Evolutionary conservation across 2,113 vertebrate species (phyloP), one percentile per base, ranked within the genome.

Genomic region (Hyaena hyaena): DNA sequence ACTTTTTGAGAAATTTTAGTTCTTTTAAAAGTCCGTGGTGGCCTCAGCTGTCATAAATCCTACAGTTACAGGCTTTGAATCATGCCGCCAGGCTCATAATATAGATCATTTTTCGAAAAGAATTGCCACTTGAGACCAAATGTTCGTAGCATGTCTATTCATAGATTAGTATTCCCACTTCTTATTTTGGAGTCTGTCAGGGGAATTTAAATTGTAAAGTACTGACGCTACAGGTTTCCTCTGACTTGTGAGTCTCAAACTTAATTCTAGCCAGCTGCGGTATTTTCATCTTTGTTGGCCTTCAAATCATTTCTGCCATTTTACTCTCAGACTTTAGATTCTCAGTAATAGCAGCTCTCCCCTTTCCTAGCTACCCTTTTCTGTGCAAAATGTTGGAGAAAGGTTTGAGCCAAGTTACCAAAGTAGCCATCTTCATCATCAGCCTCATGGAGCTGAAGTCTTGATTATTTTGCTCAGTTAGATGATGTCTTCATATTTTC

Each of bases 71-170:
- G 65, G 55, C 85, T 96, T 92, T 80, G 23, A 94, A 76, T 91
- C 39, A 43, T 26, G 26, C 48, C 33, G 39, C 39, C 48, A 53
- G n/a, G 23, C 68, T 92, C 68, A 50, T 24, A 33, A 33, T 26
- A 45, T 21, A 53, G 79, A 92, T 87, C 5, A 26, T 50, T 69
- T 93, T 92, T 33, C n/a, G 45, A 68, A 92, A 79, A 39, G 63
- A 92, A 71, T 80, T 61, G 79, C 74, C 23, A 17, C 71, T 71
- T 92, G 94, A 90, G 73, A 92, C n/a, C 92, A 80, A 43, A 31
- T 92, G 15, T 93, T 74, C 63, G 4, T 53, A 45, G 79, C 17
- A 15, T 55, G 9, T 87, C 61, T 93, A 35, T 94, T 94, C 39
- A 4, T 73, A 48, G 85, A 11, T 39, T 74, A 48, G 15, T 10